These are phyloP conservation scores for Amazonetta brasiliensis DNA, from an alignment of 2,797 vertebrate genomes.

Conservation along the genomic window DNA sequence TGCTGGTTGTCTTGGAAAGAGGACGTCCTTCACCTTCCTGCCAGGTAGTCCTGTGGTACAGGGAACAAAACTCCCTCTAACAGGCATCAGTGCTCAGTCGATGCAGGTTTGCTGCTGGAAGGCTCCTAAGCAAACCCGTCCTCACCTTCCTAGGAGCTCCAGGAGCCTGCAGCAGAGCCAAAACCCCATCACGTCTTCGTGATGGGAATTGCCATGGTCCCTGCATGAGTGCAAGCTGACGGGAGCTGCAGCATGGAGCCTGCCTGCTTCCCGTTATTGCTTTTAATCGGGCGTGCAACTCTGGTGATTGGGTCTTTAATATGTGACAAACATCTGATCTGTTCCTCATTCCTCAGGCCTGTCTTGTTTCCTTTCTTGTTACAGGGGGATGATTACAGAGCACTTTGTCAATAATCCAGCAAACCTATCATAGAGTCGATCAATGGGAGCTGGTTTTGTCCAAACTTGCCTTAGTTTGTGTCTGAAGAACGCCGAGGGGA, in stretches of 20 bases:
- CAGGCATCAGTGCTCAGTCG: accelerated
- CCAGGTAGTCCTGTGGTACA: accelerated
- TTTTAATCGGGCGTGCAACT: conserved; percentile 35
- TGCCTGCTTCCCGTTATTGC: not conserved
- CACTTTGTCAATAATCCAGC: conserved; percentile 54
- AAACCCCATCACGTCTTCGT: not conserved
- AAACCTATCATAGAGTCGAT: not conserved
- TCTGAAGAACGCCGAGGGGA: not conserved
- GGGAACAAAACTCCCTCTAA: not conserved
- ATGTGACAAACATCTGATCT: conserved; percentile 48
- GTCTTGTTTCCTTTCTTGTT: conserved; percentile 47
- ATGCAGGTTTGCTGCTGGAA: not conserved
- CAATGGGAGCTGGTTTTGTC: conserved; percentile 5
- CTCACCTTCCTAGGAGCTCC: not conserved
- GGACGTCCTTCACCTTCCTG: not conserved
- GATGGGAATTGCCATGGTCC: not conserved
- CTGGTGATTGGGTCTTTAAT: conserved; percentile 45
- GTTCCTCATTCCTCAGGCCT: conserved; percentile 34
- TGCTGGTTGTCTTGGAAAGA: not conserved
- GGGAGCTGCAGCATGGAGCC: not conserved
- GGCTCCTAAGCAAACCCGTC: not conserved
- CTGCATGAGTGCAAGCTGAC: not conserved
- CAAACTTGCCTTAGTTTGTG: not conserved
- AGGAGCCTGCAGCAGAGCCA: not conserved
- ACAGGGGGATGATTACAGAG: conserved; percentile 37